Base-by-base conservation (phyloP, 92 coral and sea anemone species). In the Phenganax marumi region DNA sequence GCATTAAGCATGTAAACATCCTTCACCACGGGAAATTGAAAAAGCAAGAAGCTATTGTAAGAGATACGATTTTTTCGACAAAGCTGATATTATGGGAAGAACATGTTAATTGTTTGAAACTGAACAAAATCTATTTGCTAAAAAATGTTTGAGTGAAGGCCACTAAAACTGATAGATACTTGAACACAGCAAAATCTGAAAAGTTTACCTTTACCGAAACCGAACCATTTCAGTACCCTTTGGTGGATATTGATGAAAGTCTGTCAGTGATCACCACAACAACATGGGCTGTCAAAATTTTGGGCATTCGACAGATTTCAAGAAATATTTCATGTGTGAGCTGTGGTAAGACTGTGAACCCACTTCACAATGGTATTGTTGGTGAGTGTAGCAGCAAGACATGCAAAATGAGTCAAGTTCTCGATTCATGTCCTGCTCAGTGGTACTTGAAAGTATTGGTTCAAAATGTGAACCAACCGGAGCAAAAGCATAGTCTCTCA, bases 401-500 rank as follows among this genome's bases (percentile, higher is more conserved):
- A 65, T 80, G 84, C 63, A 80, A 80, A 50, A 66, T 80, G 61
- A 80, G 75, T 48, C 84, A 65, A 65, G 60, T 80, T 26, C 77
- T 66, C 13, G 49, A 48, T 65, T 68, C 84, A 51, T 66, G 60
- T 63, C 62, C 57, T 63, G 64, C 47, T n/a, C 84, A 80, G 72
- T 80, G 61, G 75, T 80, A 24, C 69, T 23, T 80, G 47, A 80
- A 65, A 73, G 17, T 50, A 17, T 50, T 80, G 0, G 46, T 65
- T 54, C 84, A 64, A 24, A 80, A 80, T 60, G 58, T 50, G 0
- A 76, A 65, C 52, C 63, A 80, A 65, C 17, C 58, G 3, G 56
- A 80, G 13, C 84, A 80, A n/a, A n/a, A n/a, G n/a, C n/a, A n/a
- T n/a, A n/a, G n/a, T n/a, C n/a, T n/a, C n/a, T n/a, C n/a, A n/a